Percentiles rank a stretch among this genome's conserved stretches.
phyloP scores from a whole-genome alignment of 2,113 vertebrate genomes.

The Chinchilla lanigera region DNA sequence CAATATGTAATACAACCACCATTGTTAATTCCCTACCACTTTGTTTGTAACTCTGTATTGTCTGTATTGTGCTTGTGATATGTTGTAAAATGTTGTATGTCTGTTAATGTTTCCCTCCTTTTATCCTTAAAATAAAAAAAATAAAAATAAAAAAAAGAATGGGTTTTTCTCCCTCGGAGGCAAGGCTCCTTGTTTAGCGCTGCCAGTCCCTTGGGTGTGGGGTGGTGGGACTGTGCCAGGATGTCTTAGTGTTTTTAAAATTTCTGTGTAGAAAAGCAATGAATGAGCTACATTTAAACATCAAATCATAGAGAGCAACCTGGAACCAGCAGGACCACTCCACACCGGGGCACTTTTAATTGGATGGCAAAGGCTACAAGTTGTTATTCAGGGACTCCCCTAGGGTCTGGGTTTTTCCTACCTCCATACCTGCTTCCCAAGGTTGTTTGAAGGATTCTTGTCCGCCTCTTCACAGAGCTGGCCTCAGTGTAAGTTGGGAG shows the following conservation, averaged over 20 bases:
- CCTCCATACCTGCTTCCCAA: background rate
- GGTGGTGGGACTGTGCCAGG: background rate
- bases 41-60: too few relatives aligned
- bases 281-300: background rate
- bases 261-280: background rate
- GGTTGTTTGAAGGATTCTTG: constrained; percentile 39
- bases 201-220: background rate
- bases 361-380: background rate
- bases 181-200: background rate
- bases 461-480: background rate
- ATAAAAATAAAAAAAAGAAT: too few relatives aligned
- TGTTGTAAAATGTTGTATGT: too few relatives aligned
- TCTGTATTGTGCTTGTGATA: too few relatives aligned
- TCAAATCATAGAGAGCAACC: background rate
- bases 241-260: background rate
- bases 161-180: background rate
- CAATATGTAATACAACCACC: too few relatives aligned
- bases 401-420: background rate
- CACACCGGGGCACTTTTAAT: background rate
- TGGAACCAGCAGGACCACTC: background rate
- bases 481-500: background rate
- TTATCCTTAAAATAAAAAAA: too few relatives aligned
- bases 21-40: too few relatives aligned
- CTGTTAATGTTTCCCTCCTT: too few relatives aligned
- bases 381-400: background rate